A percentile compares a stretch with the other conserved stretches of the same genome.
Evolutionary conservation across 2,888 invertebrate genomes (phyloP).

Genomic region (Anoncus sp.): DNA sequence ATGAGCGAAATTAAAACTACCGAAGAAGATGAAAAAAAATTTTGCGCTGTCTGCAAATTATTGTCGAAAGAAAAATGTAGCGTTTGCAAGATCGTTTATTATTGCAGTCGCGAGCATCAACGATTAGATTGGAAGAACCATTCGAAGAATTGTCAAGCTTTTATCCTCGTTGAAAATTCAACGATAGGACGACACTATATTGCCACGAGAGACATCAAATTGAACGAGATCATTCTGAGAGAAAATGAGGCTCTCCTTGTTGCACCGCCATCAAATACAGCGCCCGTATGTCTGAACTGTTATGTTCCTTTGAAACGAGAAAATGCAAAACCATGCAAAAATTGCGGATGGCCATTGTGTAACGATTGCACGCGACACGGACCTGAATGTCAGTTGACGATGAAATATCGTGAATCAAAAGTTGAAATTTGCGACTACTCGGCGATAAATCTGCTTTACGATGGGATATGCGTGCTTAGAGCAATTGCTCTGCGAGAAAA

Average conservation of each 20-base stretch:
- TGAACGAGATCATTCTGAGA: too few species aligned
- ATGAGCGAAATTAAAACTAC: too few species aligned
- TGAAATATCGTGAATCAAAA: slow-evolving; percentile 86
- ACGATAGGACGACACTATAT: slow-evolving; percentile 88
- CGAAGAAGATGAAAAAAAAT: too few species aligned
- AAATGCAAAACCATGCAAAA: slow-evolving; percentile 83
- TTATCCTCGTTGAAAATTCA: slow-evolving; percentile 80
- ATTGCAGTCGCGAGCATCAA: slow-evolving; percentile 91
- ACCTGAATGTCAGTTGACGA: slow-evolving; percentile 89
- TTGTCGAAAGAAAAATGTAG: slow-evolving; percentile 89
- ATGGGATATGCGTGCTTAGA: slow-evolving; percentile 88
- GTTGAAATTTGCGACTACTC: slow-evolving; percentile 87
- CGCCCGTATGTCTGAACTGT: slow-evolving; percentile 91
- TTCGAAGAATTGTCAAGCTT: slow-evolving; percentile 88
- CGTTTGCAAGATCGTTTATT: slow-evolving; percentile 89
- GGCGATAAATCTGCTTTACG: slow-evolving; percentile 88
- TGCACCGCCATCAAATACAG: slow-evolving; percentile 89
- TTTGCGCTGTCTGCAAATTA: slow-evolving; percentile 87
- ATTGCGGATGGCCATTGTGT: slow-evolving; percentile 94
- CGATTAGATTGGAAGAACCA: slow-evolving; percentile 91
- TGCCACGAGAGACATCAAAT: slow-evolving; percentile 83
- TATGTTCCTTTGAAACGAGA: slow-evolving; percentile 85
- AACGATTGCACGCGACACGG: slow-evolving; percentile 88
- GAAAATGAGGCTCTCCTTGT: slow-evolving; percentile 81
- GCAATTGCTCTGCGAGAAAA: slow-evolving; percentile 88